phyloP scores from a whole-genome alignment of 1,140 invertebrate species.

The Neomicropteryx cornuta region DNA sequence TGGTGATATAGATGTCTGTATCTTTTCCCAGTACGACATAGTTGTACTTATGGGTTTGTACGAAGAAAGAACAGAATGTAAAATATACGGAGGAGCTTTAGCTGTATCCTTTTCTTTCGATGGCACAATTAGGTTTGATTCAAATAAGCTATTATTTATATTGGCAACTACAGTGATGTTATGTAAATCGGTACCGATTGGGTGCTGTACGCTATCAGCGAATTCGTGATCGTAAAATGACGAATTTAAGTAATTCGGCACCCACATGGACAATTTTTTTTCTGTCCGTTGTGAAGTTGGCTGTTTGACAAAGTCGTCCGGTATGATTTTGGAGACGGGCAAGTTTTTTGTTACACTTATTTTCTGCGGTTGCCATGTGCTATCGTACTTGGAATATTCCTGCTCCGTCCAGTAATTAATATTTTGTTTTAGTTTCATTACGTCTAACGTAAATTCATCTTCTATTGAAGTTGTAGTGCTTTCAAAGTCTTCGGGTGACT shows the following conservation, averaged over 20 bases:
- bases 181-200: conserved; percentile 26
- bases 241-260: conserved; percentile 23
- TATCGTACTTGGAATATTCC: conserved; percentile 48
- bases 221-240: conserved; percentile 42
- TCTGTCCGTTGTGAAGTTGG: conserved; percentile 10
- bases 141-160: conserved; percentile 10
- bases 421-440: conserved; percentile 63
- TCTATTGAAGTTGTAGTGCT: too few relatives aligned
- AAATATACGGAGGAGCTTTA: too few relatives aligned
- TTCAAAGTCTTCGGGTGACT: too few relatives aligned
- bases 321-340: conserved; percentile 7
- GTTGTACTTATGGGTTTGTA: conserved; percentile 22
- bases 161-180: conserved; percentile 18
- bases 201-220: conserved; percentile 40
- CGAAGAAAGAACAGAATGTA: conserved; percentile 11
- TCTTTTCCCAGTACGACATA: conserved; percentile 46
- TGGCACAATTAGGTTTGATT: too few relatives aligned
- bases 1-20: conserved; percentile 57
- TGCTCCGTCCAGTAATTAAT: conserved; percentile 78
- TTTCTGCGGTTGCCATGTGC: conserved; percentile 32
- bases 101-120: conserved; percentile 6
- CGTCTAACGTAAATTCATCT: conserved; percentile 50
- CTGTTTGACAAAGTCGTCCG: conserved; percentile 3
- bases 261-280: conserved; percentile 9
- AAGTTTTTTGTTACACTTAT: conserved; percentile 17